Conservation (phyloP, 2,797 vertebrate genomes). For the Sebastiscus albofasciatus region DNA sequence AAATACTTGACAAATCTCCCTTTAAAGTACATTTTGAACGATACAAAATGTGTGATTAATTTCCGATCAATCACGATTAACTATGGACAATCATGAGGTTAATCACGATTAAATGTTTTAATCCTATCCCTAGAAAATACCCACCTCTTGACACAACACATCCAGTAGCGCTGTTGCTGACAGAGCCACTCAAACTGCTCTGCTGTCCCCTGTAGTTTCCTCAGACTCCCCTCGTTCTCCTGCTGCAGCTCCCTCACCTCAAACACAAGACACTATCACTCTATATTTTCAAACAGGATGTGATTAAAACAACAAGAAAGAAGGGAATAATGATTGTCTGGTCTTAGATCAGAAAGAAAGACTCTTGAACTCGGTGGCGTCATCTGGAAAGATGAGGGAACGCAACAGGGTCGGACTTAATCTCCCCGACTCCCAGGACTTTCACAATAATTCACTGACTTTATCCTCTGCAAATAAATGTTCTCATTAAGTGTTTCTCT, state of each 20-base stretch:
- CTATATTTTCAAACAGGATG: neutral
- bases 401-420: neutral
- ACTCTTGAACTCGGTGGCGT: neutral
- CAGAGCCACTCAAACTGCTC: constrained; percentile 85
- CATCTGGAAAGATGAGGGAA: constrained; percentile 36
- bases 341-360: neutral
- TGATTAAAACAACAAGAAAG: constrained; percentile 10
- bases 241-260: constrained; percentile 71
- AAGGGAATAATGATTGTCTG: neutral
- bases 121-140: neutral
- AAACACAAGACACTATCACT: constrained; percentile 5
- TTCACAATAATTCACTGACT: constrained; percentile 25
- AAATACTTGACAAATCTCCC: no score
- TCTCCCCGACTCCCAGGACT: constrained; percentile 10
- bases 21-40: no score
- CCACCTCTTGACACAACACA: constrained; percentile 80
- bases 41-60: no score
- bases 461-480: constrained; percentile 38
- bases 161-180: constrained; percentile 83
- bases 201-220: constrained; percentile 78
- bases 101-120: no score
- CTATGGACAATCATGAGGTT: no score
- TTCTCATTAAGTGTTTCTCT: constrained; percentile 39
- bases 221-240: constrained; percentile 75
- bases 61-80: no score